Evolutionary conservation across 2,113 vertebrate genomes (phyloP).

Genomic region (Riparia riparia): DNA sequence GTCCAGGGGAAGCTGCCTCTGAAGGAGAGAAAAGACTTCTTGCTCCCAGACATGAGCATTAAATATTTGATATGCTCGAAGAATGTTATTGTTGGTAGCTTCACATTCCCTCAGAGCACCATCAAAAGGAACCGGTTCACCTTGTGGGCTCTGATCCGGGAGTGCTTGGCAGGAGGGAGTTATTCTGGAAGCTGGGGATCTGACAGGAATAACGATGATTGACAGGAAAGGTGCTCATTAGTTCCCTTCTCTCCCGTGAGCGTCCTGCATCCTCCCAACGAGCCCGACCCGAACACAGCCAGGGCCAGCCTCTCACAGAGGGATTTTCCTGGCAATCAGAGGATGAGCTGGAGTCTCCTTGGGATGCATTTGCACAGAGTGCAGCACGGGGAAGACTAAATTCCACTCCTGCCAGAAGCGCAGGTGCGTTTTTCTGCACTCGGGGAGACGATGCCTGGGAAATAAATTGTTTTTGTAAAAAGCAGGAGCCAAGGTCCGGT

Average conservation of each 20-base stretch:
- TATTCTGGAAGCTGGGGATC: not conserved
- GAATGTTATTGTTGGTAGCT: not conserved
- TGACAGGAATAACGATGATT: not conserved
- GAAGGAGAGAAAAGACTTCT: not conserved
- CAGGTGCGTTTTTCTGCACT: not conserved
- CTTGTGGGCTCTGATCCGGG: not conserved
- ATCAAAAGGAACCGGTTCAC: constrained; percentile 9
- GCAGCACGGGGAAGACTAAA: accelerated
- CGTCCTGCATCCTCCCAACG: not conserved
- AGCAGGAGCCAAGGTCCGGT: not conserved
- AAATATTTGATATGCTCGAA: not conserved
- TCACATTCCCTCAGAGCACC: not conserved
- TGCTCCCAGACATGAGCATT: not conserved
- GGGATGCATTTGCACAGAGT: not conserved
- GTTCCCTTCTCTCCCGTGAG: not conserved
- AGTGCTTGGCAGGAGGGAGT: not conserved
- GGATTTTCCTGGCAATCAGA: not conserved
- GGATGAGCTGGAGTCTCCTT: not conserved
- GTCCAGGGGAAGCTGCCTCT: not conserved
- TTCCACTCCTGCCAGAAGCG: not conserved
- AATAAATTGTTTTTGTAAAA: not conserved
- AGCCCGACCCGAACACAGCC: not conserved
- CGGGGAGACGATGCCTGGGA: accelerated
- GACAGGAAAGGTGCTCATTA: not conserved
- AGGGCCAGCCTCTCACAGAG: not conserved